phyloP scores from a whole-genome alignment of 2,113 vertebrate species.

The Gallinago jamesoni region DNA sequence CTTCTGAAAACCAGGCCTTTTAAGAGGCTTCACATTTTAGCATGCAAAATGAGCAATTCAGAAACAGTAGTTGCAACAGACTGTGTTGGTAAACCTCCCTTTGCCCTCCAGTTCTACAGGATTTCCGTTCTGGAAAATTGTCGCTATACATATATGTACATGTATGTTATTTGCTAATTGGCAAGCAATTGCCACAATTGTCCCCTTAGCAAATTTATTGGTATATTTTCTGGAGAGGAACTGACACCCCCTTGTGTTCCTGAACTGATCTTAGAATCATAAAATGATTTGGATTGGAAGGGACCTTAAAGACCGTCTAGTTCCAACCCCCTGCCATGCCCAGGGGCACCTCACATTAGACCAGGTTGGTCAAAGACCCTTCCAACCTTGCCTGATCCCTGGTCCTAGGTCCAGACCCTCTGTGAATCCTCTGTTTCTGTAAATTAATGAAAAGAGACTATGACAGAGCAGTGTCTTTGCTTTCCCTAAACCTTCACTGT shows the following conservation, averaged over 20 bases:
- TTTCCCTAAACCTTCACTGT: background rate
- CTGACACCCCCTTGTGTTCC: background rate
- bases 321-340: background rate
- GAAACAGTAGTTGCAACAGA: background rate
- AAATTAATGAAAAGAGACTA: background rate
- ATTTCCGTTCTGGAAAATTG: background rate
- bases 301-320: background rate
- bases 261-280: background rate
- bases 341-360: background rate
- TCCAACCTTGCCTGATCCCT: background rate
- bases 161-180: background rate
- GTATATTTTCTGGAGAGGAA: background rate
- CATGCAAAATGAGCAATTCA: background rate
- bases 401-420: background rate
- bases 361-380: background rate
- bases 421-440: background rate
- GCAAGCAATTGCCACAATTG: background rate
- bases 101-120: background rate
- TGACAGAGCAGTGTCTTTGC: background rate
- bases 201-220: background rate
- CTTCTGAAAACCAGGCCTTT: background rate
- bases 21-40: background rate
- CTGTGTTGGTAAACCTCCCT: background rate
- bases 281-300: background rate
- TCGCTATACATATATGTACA: background rate